phyloP scores from a whole-genome alignment of 2,113 vertebrate genomes.

The Campylorhamphus procurvoides region DNA sequence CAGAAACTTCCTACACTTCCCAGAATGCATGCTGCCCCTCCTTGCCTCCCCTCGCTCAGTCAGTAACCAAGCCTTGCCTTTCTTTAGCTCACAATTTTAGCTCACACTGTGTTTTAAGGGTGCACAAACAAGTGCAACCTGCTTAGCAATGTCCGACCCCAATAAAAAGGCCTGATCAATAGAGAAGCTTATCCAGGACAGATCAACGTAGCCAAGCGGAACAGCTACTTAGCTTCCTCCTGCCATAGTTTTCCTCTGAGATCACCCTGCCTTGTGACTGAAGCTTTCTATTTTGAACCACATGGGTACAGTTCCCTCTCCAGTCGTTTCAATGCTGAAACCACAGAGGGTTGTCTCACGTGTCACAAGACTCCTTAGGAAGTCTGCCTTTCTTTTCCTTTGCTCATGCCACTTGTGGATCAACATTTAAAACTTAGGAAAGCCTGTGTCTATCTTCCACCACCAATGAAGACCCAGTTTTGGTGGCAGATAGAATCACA shows the following conservation, averaged over 20 bases:
- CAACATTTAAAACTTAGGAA: not conserved
- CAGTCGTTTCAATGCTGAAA: not conserved
- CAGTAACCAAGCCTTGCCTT: not conserved
- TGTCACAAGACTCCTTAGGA: not conserved
- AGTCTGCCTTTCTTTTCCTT: not conserved
- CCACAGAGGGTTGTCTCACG: not conserved
- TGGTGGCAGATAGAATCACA: not conserved
- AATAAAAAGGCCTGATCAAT: not conserved
- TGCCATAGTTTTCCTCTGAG: not conserved
- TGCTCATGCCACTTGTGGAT: not conserved
- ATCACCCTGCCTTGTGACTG: not conserved
- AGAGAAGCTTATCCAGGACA: not conserved
- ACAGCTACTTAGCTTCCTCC: not conserved
- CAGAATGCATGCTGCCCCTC: not conserved
- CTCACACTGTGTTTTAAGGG: not conserved
- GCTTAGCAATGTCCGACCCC: not conserved
- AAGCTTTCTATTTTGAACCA: slow-evolving; percentile 3
- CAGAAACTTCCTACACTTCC: not conserved
- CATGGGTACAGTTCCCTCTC: not conserved
- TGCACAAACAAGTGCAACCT: not conserved
- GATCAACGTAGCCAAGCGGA: not conserved
- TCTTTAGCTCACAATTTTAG: not conserved
- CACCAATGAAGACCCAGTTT: not conserved
- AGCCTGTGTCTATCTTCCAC: not conserved
- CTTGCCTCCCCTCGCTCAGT: fast-evolving